These are phyloP conservation scores for Amphiduros pacificus DNA, from an alignment of 2,888 invertebrate species.

Conservation along the genomic window DNA sequence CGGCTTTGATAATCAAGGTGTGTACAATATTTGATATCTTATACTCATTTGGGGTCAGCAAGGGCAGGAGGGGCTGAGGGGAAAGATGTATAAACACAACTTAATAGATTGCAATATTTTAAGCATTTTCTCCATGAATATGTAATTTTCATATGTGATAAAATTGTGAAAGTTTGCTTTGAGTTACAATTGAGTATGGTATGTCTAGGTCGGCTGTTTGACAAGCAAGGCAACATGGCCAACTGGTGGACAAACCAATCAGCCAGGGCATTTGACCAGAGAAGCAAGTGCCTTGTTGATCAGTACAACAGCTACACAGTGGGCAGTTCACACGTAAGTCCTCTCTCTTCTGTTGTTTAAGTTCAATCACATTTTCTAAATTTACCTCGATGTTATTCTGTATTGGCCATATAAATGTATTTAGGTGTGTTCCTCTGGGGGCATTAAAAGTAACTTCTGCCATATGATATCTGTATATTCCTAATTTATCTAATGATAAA, in stretches of 20 bases:
- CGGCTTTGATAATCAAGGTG: constrained; percentile 53
- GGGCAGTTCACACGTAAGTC: constrained; percentile 5
- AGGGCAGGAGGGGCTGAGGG: not conserved
- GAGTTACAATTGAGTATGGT: not conserved
- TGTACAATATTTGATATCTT: too few species aligned
- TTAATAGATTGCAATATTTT: too few species aligned
- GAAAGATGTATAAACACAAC: too few species aligned
- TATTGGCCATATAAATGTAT: too few species aligned
- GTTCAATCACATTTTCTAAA: too few species aligned
- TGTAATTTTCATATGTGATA: not conserved
- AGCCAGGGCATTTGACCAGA: constrained; percentile 40
- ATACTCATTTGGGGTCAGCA: too few species aligned
- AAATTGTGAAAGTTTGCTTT: not conserved
- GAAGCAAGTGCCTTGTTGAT: constrained; percentile 49
- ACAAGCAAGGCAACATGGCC: constrained; percentile 51
- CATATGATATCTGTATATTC: too few species aligned
- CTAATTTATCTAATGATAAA: too few species aligned
- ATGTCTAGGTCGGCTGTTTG: constrained; percentile 48
- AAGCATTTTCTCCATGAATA: not conserved
- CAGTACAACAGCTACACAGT: constrained; percentile 71
- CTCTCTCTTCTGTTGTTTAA: too few species aligned
- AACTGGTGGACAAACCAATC: constrained; percentile 54
- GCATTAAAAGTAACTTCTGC: too few species aligned
- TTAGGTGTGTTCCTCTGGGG: too few species aligned
- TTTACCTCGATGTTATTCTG: too few species aligned